Base-by-base conservation (phyloP, 2,797 vertebrate species). In the Hoplostethus atlanticus region DNA sequence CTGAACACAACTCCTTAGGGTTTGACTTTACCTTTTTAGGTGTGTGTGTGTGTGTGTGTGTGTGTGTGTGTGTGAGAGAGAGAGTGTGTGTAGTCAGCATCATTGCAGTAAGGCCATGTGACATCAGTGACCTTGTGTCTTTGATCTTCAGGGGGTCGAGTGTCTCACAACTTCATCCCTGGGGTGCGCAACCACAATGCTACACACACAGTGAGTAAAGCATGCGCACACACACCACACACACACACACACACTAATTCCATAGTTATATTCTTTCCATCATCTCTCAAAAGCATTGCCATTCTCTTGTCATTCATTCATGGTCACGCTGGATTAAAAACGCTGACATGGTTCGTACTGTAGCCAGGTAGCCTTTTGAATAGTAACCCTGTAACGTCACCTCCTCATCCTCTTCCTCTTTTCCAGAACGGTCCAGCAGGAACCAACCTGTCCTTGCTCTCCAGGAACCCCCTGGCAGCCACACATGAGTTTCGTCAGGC, bases 401-500 rank as follows among this genome's bases (percentile, higher is more conserved):
- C 17, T 13, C 31, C 6, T 34, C n/a, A 16, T 30, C 31, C 15
- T 44, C 6, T 34, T 71, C 31, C 21, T 53, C 21, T 51, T 46
- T 21, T 21, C 21, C 68, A 96, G 95, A 96, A 95, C 12, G 93
- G 94, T 64, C 93, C 93, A 38, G 87, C 88, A 8, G 94, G 93
- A 46, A 95, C 95, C 54, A 97, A 96, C 91, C 95, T 96, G 1
- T 95, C 96, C 57, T 86, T 98, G 83, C 95, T 99, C 77, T 97
- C 98, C 87, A 96, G 97, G 93, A 98, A 99, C 86, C 98, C 98
- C 40, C 83, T 99, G 90, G 96, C 95, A 6, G 93, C 95, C 81
- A 97, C 97, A 64, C 97, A 99, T 0, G 89, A 98, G 87, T 99
- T 99, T 91, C 96, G 97, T 79, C 98, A 99, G 92, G 98, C 97